phyloP scores from a whole-genome alignment of 2,797 vertebrate species.

The Notamacropus eugenii region DNA sequence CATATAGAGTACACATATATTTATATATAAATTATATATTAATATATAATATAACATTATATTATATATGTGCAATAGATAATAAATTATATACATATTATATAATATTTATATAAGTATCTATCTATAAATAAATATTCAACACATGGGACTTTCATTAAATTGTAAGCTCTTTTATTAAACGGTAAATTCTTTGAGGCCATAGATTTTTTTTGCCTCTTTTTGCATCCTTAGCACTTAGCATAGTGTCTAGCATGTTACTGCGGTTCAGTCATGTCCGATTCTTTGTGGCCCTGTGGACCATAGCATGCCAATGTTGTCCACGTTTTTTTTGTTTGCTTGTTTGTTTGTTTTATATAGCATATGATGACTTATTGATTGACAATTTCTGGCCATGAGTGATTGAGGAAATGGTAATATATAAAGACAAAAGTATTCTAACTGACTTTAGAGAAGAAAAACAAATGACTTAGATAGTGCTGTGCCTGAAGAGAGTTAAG shows the following conservation, averaged over 20 bases:
- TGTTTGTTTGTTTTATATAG: too few species aligned
- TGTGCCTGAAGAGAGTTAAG: not conserved
- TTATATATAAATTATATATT: too few species aligned
- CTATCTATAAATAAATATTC: not conserved
- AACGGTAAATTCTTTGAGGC: not conserved
- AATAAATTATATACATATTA: too few species aligned
- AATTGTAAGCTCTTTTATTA: not conserved
- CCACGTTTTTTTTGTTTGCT: not conserved
- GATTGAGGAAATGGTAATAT: not conserved
- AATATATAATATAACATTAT: too few species aligned
- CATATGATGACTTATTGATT: not conserved
- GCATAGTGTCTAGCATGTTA: not conserved
- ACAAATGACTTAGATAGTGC: not conserved
- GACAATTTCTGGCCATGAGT: not conserved
- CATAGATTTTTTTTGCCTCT: not conserved
- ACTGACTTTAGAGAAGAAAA: not conserved
- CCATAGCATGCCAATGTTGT: not conserved
- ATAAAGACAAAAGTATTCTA: not conserved
- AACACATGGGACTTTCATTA: not conserved
- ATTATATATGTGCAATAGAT: too few species aligned
- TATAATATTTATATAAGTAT: too few species aligned
- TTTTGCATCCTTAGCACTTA: not conserved
- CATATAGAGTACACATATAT: not conserved
- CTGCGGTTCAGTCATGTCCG: not conserved
- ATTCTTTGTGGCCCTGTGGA: not conserved